Conservation (phyloP, 1,140 invertebrate species). For the Hypothenemus hampei region DNA sequence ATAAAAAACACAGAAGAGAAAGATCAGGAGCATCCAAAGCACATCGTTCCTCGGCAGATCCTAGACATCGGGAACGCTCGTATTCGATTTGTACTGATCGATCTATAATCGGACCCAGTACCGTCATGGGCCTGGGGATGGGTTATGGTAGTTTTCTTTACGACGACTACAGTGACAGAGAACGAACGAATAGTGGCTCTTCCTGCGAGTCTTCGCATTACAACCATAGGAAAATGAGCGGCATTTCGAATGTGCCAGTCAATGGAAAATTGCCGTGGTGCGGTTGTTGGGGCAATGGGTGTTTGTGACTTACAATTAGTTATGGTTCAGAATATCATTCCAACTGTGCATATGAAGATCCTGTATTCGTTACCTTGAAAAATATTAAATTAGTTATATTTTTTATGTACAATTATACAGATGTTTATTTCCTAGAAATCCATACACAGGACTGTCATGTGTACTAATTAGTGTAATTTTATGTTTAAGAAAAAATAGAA, state of each 20-base stretch:
- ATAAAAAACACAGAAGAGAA: conserved; percentile 35
- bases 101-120: conserved; percentile 32
- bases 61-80: conserved; percentile 35
- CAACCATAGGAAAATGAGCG: conserved; percentile 53
- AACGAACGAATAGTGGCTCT: conserved; percentile 62
- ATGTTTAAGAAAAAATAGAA: too few species aligned
- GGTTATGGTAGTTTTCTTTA: conserved; percentile 28
- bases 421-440: background rate
- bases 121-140: conserved; percentile 25
- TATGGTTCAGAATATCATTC: background rate
- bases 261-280: conserved; percentile 78
- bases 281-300: conserved; percentile 83
- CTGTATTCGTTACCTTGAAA: background rate
- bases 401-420: background rate
- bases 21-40: conserved; percentile 25
- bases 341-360: too few species aligned
- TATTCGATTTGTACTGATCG: conserved; percentile 42
- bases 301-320: conserved; percentile 52
- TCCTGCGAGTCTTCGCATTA: conserved; percentile 53
- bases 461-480: background rate
- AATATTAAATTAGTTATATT: background rate
- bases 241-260: conserved; percentile 47
- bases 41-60: conserved; percentile 25
- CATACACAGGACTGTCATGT: background rate
- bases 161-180: conserved; percentile 55